These are phyloP conservation scores for Masticophis lateralis DNA, from an alignment of 2,797 vertebrate genomes.

Conservation along the genomic window DNA sequence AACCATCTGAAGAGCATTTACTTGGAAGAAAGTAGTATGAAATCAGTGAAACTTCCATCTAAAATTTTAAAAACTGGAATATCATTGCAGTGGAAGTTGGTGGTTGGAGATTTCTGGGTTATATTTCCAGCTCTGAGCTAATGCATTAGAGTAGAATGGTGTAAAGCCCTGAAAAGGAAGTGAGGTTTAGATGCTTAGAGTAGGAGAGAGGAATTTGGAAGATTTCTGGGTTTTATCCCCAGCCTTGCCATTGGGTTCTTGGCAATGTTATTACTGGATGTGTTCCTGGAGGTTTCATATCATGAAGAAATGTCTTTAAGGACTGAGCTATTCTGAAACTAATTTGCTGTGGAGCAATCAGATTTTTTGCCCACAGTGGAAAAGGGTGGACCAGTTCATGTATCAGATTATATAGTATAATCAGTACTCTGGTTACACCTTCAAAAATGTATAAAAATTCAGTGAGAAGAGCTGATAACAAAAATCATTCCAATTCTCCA, in stretches of 20 bases:
- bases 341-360: conserved; percentile 15
- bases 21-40: background rate
- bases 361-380: conserved; percentile 12
- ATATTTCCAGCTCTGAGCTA: conserved; percentile 6
- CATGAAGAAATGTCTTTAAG: conserved; percentile 33
- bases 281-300: background rate
- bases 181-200: background rate
- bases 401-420: conserved; percentile 17
- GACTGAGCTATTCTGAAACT: conserved; percentile 5
- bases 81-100: background rate
- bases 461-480: conserved; percentile 10
- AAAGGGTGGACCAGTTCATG: background rate
- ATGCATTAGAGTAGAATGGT: conserved; percentile 9
- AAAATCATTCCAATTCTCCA: background rate
- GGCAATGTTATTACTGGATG: conserved; percentile 9
- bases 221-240: background rate
- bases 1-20: background rate
- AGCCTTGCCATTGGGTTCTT: conserved; percentile 8
- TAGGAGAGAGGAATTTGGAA: background rate
- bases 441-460: background rate
- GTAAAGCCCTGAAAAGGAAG: conserved; percentile 21
- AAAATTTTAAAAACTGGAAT: background rate
- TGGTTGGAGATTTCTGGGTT: background rate
- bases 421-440: conserved; percentile 5
- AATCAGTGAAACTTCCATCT: background rate